Conservation (phyloP, 2,888 invertebrate species). For the Exephanes ischioxanthus region DNA sequence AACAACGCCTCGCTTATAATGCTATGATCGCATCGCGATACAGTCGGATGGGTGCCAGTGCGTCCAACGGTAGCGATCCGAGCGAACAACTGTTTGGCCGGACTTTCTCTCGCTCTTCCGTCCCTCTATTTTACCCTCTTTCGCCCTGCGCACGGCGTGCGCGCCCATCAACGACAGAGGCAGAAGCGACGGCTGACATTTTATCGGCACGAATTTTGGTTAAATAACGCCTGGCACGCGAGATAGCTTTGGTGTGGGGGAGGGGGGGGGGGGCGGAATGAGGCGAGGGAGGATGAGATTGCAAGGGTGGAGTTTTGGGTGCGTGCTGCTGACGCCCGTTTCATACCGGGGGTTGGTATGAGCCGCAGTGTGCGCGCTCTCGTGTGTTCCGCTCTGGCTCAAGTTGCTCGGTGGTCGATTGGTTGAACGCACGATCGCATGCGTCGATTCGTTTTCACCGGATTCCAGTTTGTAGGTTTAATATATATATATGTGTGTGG, state of each 20-base stretch:
- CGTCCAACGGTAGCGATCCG: constrained; percentile 64
- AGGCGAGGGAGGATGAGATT: constrained; percentile 57
- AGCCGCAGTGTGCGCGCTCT: constrained; percentile 23
- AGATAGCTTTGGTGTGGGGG: constrained; percentile 50
- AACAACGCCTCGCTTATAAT: constrained; percentile 83
- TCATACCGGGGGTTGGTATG: not conserved
- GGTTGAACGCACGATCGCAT: constrained; percentile 46
- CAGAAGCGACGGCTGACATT: constrained; percentile 72
- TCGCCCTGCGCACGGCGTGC: not conserved
- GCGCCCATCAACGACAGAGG: constrained; percentile 16
- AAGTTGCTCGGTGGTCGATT: constrained; percentile 45
- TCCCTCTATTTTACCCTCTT: constrained; percentile 1
- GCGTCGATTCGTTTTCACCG: constrained; percentile 36
- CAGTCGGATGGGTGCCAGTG: constrained; percentile 79
- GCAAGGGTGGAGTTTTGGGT: constrained; percentile 45
- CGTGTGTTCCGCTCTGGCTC: constrained; percentile 8
- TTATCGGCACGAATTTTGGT: constrained; percentile 77
- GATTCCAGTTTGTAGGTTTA: constrained; percentile 14
- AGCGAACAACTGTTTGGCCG: constrained; percentile 55
- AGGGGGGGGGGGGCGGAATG: not conserved
- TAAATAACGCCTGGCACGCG: constrained; percentile 72
- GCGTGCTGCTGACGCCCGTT: constrained; percentile 2
- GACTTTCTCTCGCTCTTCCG: constrained; percentile 26
- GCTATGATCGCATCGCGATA: constrained; percentile 82
- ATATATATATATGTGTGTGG: not conserved